Evolutionary conservation across 1,140 invertebrate genomes (phyloP), one percentile per base, ranked within the genome.

Genomic region (Grapholita molesta): DNA sequence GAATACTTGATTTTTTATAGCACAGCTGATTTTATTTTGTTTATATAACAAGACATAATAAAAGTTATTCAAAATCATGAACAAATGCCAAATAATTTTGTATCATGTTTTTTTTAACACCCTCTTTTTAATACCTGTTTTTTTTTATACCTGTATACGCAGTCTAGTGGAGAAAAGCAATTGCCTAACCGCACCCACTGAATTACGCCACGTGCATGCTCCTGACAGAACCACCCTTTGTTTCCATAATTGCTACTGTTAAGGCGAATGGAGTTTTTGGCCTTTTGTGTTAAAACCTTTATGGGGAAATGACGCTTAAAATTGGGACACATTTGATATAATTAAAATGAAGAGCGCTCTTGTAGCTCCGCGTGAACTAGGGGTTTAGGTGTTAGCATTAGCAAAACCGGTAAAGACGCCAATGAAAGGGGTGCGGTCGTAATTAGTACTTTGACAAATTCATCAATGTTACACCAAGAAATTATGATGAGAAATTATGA

Each of bases 191-290:
- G 53, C 24, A 55, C 53, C 53, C 53, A 55, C 53, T 66, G 69
- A 75, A 75, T 78, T 72, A 73, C n/a, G n/a, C 67, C 72, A 53
- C 72, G 77, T 72, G 74, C 69, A 76, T 76, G 77, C 24, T 74
- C 75, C 67, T 73, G 70, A 66, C 28, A 70, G 52, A 66, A 70
- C 69, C 33, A 48, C 68, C 70, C 71, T 78, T 83, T 81, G 79
- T 83, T 79, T 70, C 55, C 72, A 73, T 81, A 81, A 83, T 83
- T 76, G 75, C 74, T 61, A 75, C 72, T 76, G 71, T 83, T 78
- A 78, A 81, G 77, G 70, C 78, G 72, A 77, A 80, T 78, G 75
- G 75, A 76, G 69, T 76, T 77, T 75, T 73, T 33, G 57, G 74
- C 25, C 75, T 79, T 75, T 79, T 71, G 67, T 76, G 65, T 69